Base-by-base conservation (phyloP, 92 coral and sea anemone genomes). In the Plumapathes pennacea region DNA sequence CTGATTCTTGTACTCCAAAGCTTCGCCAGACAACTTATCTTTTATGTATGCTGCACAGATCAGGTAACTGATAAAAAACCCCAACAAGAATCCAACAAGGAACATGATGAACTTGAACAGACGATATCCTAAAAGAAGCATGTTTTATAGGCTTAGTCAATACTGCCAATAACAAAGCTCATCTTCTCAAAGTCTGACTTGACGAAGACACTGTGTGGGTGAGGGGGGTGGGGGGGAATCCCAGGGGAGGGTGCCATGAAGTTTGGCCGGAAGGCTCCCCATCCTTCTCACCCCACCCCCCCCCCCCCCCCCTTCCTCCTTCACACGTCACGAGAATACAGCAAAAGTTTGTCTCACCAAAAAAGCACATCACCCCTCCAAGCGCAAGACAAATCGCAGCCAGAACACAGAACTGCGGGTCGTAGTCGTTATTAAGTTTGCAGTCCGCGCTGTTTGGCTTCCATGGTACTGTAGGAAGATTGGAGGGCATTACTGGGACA, bases 101-200 rank as follows among this genome's bases (percentile, higher is more conserved):
- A 92, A 92, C 72, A 92, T 73, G 23, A 92, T 61, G 38, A 84
- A 63, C 54, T 92, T 92, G 83, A 92, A 92, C 39, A 88, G 55
- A 37, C 76, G 89, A 71, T 92, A 92, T 2, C 98, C 98, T 92
- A 58, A 22, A 61, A 32, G 4, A 21, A 40, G 19, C 24, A 56
- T n/a, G n/a, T n/a, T n/a, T n/a, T n/a, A n/a, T 32, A 67, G 30
- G 55, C 38, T 2, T 4, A 50, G 14, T 32, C 15, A 45, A 43
- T 25, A 14, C 8, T 26, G 23, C 28, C 10, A 53, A 15, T 14
- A 13, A 9, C 7, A n/a, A n/a, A n/a, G n/a, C n/a, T n/a, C n/a
- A n/a, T n/a, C n/a, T n/a, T n/a, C n/a, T n/a, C n/a, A n/a, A n/a
- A n/a, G n/a, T n/a, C n/a, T n/a, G n/a, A n/a, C n/a, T n/a, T n/a